phyloP scores from a whole-genome alignment of 2,113 vertebrate species.

The Corythornis vintsioides region DNA sequence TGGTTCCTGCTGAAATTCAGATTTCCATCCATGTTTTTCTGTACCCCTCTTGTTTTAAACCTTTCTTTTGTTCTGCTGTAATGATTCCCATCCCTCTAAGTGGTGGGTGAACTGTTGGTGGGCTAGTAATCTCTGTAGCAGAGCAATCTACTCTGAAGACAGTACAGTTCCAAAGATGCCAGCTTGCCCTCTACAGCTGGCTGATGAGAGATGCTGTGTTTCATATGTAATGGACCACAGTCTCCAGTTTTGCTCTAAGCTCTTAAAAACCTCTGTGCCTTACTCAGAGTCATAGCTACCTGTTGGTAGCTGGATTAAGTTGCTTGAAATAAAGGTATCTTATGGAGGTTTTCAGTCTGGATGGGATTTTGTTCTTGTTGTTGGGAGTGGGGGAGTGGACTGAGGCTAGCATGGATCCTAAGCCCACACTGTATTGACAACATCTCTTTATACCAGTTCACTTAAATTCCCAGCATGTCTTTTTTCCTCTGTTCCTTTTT shows the following conservation, averaged over 20 bases:
- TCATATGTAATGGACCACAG: rapidly evolving
- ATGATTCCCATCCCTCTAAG: neutral
- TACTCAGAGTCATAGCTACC: neutral
- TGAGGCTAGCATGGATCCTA: neutral
- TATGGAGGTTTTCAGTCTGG: neutral
- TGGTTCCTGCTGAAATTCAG: neutral
- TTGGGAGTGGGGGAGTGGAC: neutral
- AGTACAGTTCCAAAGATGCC: neutral
- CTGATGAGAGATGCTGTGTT: neutral
- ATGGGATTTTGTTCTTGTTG: neutral
- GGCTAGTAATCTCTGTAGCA: neutral
- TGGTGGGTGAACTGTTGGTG: neutral
- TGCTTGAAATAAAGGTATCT: neutral
- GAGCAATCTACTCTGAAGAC: neutral
- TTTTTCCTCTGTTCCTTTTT: neutral
- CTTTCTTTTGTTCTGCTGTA: neutral
- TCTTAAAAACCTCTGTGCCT: neutral
- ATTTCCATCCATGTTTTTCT: neutral
- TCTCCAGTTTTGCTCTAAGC: neutral
- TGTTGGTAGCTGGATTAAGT: neutral
- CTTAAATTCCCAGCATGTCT: neutral
- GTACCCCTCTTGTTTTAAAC: neutral
- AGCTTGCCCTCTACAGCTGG: neutral
- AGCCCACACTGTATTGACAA: neutral
- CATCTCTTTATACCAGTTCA: neutral